Evolutionary conservation across 2,113 vertebrate genomes (phyloP).

Genomic region (Calypte anna): DNA sequence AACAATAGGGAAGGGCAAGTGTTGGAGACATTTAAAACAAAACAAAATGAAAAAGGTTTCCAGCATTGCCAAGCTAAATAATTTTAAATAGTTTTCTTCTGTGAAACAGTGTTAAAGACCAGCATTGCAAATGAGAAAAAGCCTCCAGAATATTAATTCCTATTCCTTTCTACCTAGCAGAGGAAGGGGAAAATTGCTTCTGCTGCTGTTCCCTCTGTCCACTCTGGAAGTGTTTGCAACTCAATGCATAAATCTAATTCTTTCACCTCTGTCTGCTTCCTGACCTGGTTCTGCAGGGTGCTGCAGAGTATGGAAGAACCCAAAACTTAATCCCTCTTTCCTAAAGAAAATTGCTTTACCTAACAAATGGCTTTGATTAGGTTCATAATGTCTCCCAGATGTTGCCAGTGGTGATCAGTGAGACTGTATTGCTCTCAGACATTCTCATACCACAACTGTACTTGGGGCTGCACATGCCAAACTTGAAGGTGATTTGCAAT

Average conservation of each 20-base stretch:
- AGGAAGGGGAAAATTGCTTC: not conserved
- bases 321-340: not conserved
- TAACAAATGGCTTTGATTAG: not conserved
- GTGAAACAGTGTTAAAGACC: not conserved
- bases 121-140: not conserved
- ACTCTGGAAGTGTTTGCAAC: not conserved
- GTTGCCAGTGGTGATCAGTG: not conserved
- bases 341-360: not conserved
- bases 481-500: constrained; percentile 53
- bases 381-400: constrained; percentile 19
- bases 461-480: not conserved
- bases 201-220: not conserved
- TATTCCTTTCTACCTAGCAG: not conserved
- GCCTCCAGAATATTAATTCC: not conserved
- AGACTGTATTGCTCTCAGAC: constrained; percentile 28
- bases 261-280: not conserved
- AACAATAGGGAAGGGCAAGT: not conserved
- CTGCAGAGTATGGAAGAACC: not conserved
- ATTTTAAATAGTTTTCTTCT: not conserved
- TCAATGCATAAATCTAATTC: not conserved
- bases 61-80: not conserved
- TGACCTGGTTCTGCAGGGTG: not conserved
- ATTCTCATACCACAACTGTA: not conserved
- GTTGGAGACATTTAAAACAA: not conserved
- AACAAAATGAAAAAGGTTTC: not conserved